Percentiles rank a stretch among this genome's conserved stretches.
Evolutionary conservation across 2,888 invertebrate species (phyloP).

Genomic region (Lampropteryx suffumata): DNA sequence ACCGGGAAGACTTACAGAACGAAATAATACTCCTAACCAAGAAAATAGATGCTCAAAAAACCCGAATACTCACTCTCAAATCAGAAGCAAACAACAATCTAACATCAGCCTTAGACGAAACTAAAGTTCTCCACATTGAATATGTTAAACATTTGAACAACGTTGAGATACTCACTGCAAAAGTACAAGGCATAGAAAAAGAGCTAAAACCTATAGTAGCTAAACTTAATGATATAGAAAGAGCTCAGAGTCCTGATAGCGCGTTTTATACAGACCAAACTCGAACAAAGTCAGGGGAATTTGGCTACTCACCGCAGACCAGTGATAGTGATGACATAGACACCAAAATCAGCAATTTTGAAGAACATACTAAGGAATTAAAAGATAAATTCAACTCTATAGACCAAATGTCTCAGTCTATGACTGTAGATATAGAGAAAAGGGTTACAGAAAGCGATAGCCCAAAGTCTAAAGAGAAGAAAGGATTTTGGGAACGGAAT

Average conservation of each 20-base stretch:
- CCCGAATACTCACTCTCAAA: slow-evolving; percentile 85
- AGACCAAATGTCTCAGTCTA: slow-evolving; percentile 80
- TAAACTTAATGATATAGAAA: slow-evolving; percentile 69
- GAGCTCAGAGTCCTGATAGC: slow-evolving; percentile 74
- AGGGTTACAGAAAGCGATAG: slow-evolving; percentile 65
- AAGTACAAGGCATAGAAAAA: slow-evolving; percentile 85
- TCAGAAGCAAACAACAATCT: slow-evolving; percentile 85
- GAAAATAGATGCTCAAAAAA: slow-evolving; percentile 86
- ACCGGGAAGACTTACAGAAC: slow-evolving; percentile 92
- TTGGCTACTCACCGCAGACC: slow-evolving; percentile 74
- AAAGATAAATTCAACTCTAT: slow-evolving; percentile 78
- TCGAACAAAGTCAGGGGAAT: slow-evolving; percentile 74
- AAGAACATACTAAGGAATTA: slow-evolving; percentile 68
- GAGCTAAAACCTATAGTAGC: slow-evolving; percentile 81
- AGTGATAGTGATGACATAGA: slow-evolving; percentile 76
- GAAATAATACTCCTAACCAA: slow-evolving; percentile 86
- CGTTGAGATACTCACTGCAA: slow-evolving; percentile 86
- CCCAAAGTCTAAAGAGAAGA: slow-evolving; percentile 75
- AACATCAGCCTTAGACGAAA: slow-evolving; percentile 86
- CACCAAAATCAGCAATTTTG: slow-evolving; percentile 58
- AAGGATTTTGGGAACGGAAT: slow-evolving; percentile 81
- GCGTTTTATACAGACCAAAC: slow-evolving; percentile 82
- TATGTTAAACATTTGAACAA: slow-evolving; percentile 69
- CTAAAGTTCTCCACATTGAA: slow-evolving; percentile 87
- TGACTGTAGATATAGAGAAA: slow-evolving; percentile 77